Base-by-base conservation (phyloP, 92 coral and sea anemone genomes). In the Bergia puertoricense region DNA sequence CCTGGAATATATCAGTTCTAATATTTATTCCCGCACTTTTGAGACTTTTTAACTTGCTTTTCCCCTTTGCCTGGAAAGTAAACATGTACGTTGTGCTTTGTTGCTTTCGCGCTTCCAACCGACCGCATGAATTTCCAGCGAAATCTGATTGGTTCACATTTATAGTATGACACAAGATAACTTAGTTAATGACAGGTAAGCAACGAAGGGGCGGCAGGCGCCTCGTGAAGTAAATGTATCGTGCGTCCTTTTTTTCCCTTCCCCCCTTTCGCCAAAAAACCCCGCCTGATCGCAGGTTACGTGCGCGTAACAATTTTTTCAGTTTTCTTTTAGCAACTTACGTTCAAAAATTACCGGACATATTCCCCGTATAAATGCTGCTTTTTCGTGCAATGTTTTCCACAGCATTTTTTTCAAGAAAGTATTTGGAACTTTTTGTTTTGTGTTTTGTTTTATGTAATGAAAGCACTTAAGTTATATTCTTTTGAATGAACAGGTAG, bases 11-110 rank as follows among this genome's bases (percentile, higher is more conserved):
- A 30, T 30, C 30, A 30, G 30, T 30, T 30, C 30, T n/a, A 48
- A 44, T 82, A 75, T 65, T 20, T 46, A 42, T 42, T 42, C 38
- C 42, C 85, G 85, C 71, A 48, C 85, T 69, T 50, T 81, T 81
- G 65, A 50, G 40, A 81, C 69, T 81, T 67, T 67, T 67, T 67
- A 67, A 67, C 73, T 67, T 67, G 73, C n/a, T 67, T 67, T 67
- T 67, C 22, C 73, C 73, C 73, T 67, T 67, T 67, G 20, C 73
- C n/a, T 67, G 73, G 73, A 67, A 67, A 67, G 73, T 67, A 67
- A 67, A 67, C 73, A 67, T 67, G 73, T 8, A 67, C 73, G 0
- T 67, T 67, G 73, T 67, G 73, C 9, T 67, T 67, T 67, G 9
- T 67, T 67, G 73, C 73, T 67, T 67, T 67, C 73, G 73, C 73